These are phyloP conservation scores for Bufo gargarizans DNA, from an alignment of 2,113 vertebrate species.

Conservation along the genomic window DNA sequence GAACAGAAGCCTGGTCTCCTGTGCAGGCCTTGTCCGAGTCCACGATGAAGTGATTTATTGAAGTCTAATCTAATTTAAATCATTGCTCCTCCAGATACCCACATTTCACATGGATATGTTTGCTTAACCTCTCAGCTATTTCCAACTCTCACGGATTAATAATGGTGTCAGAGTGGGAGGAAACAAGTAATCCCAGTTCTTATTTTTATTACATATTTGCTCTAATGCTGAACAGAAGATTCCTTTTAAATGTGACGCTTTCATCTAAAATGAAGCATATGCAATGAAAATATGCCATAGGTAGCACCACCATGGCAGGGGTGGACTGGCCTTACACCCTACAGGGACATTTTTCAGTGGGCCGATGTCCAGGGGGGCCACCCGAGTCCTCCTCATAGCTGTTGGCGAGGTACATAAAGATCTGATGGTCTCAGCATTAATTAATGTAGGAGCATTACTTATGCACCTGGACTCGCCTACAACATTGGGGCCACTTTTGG, in stretches of 20 bases:
- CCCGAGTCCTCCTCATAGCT: no score
- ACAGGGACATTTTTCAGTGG: no score
- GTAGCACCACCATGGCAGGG: neutral
- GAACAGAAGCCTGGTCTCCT: slow-evolving; percentile 34
- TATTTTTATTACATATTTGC: slow-evolving; percentile 7
- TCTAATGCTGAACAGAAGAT: neutral
- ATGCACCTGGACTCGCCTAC: no score
- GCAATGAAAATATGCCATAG: neutral
- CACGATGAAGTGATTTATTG: slow-evolving; percentile 54
- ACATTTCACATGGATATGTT: slow-evolving; percentile 39
- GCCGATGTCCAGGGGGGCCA: no score
- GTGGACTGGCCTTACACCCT: no score
- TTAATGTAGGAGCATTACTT: no score
- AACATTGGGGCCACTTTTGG: no score
- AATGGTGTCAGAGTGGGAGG: neutral
- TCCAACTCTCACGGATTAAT: slow-evolving; percentile 33
- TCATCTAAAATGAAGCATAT: neutral
- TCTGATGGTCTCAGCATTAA: no score
- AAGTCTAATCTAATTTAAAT: slow-evolving; percentile 53
- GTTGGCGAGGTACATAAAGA: no score
- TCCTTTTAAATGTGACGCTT: neutral
- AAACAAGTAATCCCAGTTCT: neutral
- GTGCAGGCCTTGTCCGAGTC: slow-evolving; percentile 7
- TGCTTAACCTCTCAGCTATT: slow-evolving; percentile 52
- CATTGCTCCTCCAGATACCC: slow-evolving; percentile 23